Evolutionary conservation across 2,888 invertebrate species (phyloP), one percentile per base, ranked within the genome.

Genomic region (Leucophenga montana): DNA sequence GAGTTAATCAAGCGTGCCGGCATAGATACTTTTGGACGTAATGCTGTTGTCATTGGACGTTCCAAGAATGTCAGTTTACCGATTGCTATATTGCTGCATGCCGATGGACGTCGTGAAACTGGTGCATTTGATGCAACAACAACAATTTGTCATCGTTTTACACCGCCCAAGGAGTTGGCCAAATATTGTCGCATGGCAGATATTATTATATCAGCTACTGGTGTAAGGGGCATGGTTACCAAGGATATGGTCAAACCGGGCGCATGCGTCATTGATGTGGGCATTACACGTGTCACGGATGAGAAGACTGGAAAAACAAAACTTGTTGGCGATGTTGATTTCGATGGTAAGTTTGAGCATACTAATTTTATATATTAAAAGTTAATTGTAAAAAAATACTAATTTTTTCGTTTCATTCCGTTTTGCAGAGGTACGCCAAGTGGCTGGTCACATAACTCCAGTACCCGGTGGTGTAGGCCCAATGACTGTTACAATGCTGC

Each of bases 31-130:
- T 92, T 93, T 83, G 96, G 97, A 1, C 95, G 95, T 80, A 96
- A 95, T 86, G 95, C 95, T 5, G 96, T 97, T 0, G 93, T 97
- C 0, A 93, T 95, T 75, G 97, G 97, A 0, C 91, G 97, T 67
- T 97, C 97, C 0, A 97, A 97, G 88, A 95, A 97, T 88, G 96
- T 97, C 22, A 96, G 97, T 0, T 91, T 97, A 90, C 97, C 97
- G 0, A 94, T 97, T 71, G 95, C 96, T 0, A 92, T 97, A 90
- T 89, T 97, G 80, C 88, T 97, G 66, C 95, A 95, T 85, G 92
- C 95, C 3, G 95, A 95, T 89, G 92, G 91, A 44, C 88, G 88
- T 5, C 92, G 92, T 84, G 93, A 94, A 85, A 93, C 92, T 57
- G 89, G 92, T 59, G 95, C 93, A 0, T 90, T 95, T 90, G 96